Evolutionary conservation across 1,140 invertebrate genomes (phyloP).

Genomic region (Ganaspis sp.): DNA sequence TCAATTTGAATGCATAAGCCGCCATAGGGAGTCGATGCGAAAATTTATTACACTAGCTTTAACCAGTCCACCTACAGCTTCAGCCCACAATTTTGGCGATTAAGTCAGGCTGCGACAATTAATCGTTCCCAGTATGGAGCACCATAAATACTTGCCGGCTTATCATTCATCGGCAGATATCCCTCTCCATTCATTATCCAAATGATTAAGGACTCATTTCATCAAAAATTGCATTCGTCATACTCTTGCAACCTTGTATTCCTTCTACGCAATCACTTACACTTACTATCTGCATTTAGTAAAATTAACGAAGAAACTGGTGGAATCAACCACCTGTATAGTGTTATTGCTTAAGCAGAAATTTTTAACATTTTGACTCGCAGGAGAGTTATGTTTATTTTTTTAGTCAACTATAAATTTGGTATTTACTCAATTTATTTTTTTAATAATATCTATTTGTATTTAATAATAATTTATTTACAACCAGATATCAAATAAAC

Average conservation of each 20-base stretch:
- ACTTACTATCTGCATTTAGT: no score
- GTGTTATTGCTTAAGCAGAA: no score
- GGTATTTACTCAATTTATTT: no score
- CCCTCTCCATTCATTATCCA: constrained; percentile 4
- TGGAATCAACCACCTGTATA: no score
- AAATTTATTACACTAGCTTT: constrained; percentile 49
- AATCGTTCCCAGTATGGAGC: constrained; percentile 42
- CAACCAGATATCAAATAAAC: no score
- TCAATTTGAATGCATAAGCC: constrained; percentile 43
- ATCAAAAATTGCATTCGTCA: background rate
- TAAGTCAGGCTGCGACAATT: constrained; percentile 51
- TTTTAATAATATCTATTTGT: no score
- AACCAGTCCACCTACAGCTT: constrained; percentile 51
- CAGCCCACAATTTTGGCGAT: constrained; percentile 56
- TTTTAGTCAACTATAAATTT: no score
- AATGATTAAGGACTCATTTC: background rate
- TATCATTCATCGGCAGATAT: constrained; percentile 21
- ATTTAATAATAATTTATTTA: no score
- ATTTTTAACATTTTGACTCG: no score
- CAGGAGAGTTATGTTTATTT: no score
- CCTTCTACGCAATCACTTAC: no score
- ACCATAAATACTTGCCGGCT: constrained; percentile 47
- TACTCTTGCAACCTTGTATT: background rate
- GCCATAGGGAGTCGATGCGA: constrained; percentile 46
- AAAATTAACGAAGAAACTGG: no score